Evolutionary conservation across 2,888 invertebrate species (phyloP), one percentile per base, ranked within the genome.

Genomic region (Drosophila kuntzei): DNA sequence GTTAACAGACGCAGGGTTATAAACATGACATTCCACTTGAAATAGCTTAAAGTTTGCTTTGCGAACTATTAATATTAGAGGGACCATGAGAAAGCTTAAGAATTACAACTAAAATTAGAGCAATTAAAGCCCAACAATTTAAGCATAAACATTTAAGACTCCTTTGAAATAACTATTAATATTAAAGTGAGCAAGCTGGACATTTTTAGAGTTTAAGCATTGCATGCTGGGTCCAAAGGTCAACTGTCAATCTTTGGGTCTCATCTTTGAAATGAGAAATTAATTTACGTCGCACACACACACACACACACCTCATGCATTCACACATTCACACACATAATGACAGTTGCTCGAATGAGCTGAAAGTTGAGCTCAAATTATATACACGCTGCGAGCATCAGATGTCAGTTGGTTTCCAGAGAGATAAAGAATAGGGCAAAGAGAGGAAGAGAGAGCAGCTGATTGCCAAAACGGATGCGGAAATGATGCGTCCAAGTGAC

Each of bases 401-500:
- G 65, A n/a, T 54, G 44, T 20, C 41, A 50, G 36, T 47, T 51
- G 32, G 22, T 29, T 18, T 7, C 2, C 32, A 29, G n/a, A n/a
- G 29, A 9, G 18, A 12, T 9, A 16, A 12, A 25, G 16, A 1
- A 3, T n/a, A 5, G 32, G 6, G 25, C 20, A 12, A 44, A 7
- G 44, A 20, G 34, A 8, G 41, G 16, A 2, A 20, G n/a, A 18
- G 32, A 18, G 50, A 34, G 57, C 60, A 27, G 43, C 53, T 70
- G 54, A 82, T 84, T 87, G 79, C 76, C 86, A 64, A 85, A 83
- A 79, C 79, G 88, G 82, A 87, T 69, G 61, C 83, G 82, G 88
- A 85, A 76, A 87, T 79, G 88, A 87, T 76, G 86, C 68, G 70
- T 36, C 68, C 82, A 65, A 79, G 65, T 75, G 64, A 16, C 44